Base-by-base conservation (phyloP, 2,113 vertebrate species). In the Proteles cristata region DNA sequence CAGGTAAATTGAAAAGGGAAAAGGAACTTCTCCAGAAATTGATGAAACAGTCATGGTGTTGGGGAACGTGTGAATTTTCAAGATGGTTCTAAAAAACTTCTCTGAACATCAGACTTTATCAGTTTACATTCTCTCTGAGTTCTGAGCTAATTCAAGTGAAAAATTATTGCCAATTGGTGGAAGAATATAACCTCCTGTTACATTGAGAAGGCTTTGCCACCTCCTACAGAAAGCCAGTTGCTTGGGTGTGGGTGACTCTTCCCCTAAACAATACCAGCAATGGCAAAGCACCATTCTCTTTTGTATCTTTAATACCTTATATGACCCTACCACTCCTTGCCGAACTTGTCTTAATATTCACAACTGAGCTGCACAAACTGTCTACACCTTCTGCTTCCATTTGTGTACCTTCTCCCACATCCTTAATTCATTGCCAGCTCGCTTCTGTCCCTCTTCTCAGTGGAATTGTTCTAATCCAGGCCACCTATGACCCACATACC, bases 1-100 rank as follows among this genome's bases (percentile, higher is more conserved):
- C 58, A 92, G 68, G 61, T 55, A 90, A 95, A 92, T 90, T 90
- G 61, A 94, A 96, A 89, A 92, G 28, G 45, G 45, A 83, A 95
- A 74, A 26, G 71, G 35, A 90, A 93, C 16, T 43, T 94, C 92
- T 69, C 85, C 0, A 26, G 82, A 86, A 77, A 81, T 6, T 50
- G 53, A 80, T 39, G 39, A 66, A 80, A 53, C 16, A 26, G 39
- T 88, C 28, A 25, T 87, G 77, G 83, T 33, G 15, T 68, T 45
- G 50, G 39, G 43, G 39, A 53, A n/a, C 4, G 4, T 28, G 58
- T 4, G 61, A 58, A 90, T 90, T 94, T 95, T 95, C 80, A 96
- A 90, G 81, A 88, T 9, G 33, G 69, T 11, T 79, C 77, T 74
- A 25, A 69, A 87, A 83, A 43, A 39, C 76, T 19, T 79, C 35